Percentiles rank a stretch among this genome's conserved stretches.
Conservation (phyloP, 2,797 vertebrate species). For the Aselliscus stoliczkanus region DNA sequence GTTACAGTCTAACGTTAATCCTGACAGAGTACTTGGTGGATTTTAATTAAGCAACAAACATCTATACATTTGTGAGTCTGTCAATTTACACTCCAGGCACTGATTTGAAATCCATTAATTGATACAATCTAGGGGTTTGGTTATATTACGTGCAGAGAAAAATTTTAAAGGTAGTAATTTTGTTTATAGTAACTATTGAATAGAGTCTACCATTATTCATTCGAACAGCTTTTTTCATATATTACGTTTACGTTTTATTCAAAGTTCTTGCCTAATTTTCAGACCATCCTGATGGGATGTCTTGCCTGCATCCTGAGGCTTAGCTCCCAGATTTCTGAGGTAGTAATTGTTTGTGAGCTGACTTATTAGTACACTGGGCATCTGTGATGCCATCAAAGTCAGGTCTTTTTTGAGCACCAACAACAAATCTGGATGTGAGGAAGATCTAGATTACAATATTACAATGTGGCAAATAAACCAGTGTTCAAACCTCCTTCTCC, state of each 20-base stretch:
- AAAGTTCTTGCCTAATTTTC: background rate
- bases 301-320: background rate
- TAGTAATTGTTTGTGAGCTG: background rate
- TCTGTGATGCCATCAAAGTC: background rate
- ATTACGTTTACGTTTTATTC: background rate
- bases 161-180: background rate
- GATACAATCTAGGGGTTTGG: constrained; percentile 43
- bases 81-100: constrained; percentile 36
- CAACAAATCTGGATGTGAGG: background rate
- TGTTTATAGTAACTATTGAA: background rate
- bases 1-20: constrained; percentile 65
- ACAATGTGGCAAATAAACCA: background rate
- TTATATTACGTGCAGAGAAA: background rate
- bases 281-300: background rate
- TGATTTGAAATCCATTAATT: constrained; percentile 71
- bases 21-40: constrained; percentile 63
- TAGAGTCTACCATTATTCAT: background rate
- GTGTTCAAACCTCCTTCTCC: background rate
- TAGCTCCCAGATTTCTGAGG: background rate
- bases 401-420: background rate
- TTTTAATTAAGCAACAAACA: constrained; percentile 72
- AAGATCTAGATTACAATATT: background rate
- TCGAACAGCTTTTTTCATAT: background rate
- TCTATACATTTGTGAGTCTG: constrained; percentile 62
- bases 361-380: background rate